Percentiles rank a stretch among this genome's conserved stretches.
phyloP scores from a whole-genome alignment of 2,888 invertebrate species.

The Ischnus inquisitorius region DNA sequence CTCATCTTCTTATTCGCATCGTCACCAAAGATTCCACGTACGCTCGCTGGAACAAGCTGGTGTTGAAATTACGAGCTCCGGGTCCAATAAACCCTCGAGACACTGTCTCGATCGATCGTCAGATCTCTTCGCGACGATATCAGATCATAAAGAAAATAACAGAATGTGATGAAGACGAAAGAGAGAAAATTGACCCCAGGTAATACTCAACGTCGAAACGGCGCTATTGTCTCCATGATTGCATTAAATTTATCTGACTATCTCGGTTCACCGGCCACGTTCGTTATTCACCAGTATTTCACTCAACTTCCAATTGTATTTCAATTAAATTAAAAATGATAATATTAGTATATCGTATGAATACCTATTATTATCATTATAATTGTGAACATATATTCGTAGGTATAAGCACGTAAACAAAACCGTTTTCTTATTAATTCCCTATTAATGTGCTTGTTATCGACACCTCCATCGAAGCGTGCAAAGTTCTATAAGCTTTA shows the following conservation, averaged over 20 bases:
- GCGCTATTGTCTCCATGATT: constrained; percentile 59
- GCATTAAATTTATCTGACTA: constrained; percentile 63
- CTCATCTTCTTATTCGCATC: constrained; percentile 28
- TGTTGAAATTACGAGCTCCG: constrained; percentile 60
- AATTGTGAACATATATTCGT: too few relatives aligned
- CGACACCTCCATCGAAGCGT: not conserved
- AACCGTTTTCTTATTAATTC: too few relatives aligned
- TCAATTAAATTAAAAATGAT: too few relatives aligned
- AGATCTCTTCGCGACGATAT: constrained; percentile 53
- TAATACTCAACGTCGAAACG: constrained; percentile 41
- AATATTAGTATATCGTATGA: too few relatives aligned
- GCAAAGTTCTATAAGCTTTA: not conserved
- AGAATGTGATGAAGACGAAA: constrained; percentile 4
- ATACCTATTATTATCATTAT: not conserved
- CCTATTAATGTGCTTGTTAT: not conserved
- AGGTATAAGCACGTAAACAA: too few relatives aligned
- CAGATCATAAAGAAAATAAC: constrained; percentile 37
- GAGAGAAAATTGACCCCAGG: constrained; percentile 6
- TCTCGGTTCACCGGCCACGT: constrained; percentile 33
- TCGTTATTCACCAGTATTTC: constrained; percentile 26
- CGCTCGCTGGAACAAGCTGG: constrained; percentile 13
- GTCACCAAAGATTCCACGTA: constrained; percentile 38
- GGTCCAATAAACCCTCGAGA: constrained; percentile 55
- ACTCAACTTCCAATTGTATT: constrained; percentile 44
- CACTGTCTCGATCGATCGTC: constrained; percentile 55